Evolutionary conservation across 2,888 invertebrate species (phyloP).

Genomic region (Drosophila recens): DNA sequence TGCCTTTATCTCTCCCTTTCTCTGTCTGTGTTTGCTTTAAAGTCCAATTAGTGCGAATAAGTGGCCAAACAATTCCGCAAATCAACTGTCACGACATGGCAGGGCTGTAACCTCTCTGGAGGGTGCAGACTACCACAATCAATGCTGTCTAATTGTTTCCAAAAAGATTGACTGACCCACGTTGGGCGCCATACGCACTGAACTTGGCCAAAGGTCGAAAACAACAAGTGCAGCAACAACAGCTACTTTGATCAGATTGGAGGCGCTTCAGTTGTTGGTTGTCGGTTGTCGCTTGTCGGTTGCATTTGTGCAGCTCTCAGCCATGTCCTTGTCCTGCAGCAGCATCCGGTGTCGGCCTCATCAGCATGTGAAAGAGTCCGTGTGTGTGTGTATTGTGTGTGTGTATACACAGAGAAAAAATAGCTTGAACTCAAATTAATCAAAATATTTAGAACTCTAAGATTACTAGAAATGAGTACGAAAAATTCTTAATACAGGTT

Average conservation of each 20-base stretch:
- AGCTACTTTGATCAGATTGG: slow-evolving; percentile 12
- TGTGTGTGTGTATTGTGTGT: too few species aligned
- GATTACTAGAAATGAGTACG: too few species aligned
- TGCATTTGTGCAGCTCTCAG: slow-evolving; percentile 28
- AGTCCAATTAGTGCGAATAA: slow-evolving; percentile 56
- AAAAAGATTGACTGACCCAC: slow-evolving; percentile 50
- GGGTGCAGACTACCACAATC: slow-evolving; percentile 41
- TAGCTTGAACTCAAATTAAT: too few species aligned
- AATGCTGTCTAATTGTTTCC: slow-evolving; percentile 62
- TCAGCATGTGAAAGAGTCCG: slow-evolving; percentile 12
- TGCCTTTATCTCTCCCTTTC: not conserved
- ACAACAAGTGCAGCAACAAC: slow-evolving; percentile 13
- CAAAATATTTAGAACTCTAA: too few species aligned
- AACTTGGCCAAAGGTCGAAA: slow-evolving; percentile 25
- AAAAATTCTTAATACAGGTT: too few species aligned
- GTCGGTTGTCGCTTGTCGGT: slow-evolving; percentile 1
- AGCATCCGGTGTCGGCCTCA: slow-evolving; percentile 47
- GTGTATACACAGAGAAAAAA: not conserved
- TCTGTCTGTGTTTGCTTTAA: slow-evolving; percentile 52
- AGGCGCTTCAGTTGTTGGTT: not conserved
- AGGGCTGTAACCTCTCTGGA: slow-evolving; percentile 1
- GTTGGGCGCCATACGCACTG: slow-evolving; percentile 11
- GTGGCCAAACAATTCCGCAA: slow-evolving; percentile 31
- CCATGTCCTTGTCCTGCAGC: slow-evolving; percentile 50
- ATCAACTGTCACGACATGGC: slow-evolving; percentile 24